These are phyloP conservation scores for Coptotermes formosanus DNA, from an alignment of 1,140 invertebrate genomes.

Conservation along the genomic window DNA sequence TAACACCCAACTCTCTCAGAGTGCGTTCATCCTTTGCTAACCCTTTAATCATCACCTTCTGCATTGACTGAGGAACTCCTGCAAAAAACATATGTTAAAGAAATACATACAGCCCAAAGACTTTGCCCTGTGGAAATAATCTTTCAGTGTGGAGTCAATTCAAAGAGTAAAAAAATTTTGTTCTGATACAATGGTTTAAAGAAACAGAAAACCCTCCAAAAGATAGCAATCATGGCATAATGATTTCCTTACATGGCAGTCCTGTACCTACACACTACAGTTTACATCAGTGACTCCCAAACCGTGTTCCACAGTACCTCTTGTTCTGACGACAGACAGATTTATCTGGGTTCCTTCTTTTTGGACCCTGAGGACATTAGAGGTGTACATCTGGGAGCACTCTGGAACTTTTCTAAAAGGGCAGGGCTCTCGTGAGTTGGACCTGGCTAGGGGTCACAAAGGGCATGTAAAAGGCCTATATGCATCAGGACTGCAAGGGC, in stretches of 20 bases:
- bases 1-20: conserved; percentile 74
- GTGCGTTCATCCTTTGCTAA: conserved; percentile 84
- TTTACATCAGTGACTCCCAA: not conserved
- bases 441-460: too few relatives aligned
- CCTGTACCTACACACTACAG: not conserved
- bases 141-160: not conserved
- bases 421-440: too few relatives aligned
- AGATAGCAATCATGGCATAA: not conserved
- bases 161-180: not conserved
- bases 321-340: too few relatives aligned
- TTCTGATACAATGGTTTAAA: not conserved
- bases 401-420: too few relatives aligned
- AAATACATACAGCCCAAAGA: not conserved
- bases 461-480: too few relatives aligned
- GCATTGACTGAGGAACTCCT: conserved; percentile 80
- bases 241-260: not conserved
- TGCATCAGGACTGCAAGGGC: too few relatives aligned
- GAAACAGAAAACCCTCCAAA: not conserved
- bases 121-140: not conserved
- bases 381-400: too few relatives aligned
- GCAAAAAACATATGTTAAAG: conserved; percentile 37
- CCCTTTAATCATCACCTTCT: conserved; percentile 91
- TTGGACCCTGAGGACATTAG: too few relatives aligned
- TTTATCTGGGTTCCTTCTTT: too few relatives aligned
- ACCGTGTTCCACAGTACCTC: too few relatives aligned